A percentile compares a stretch with the other conserved stretches of the same genome.
Evolutionary conservation across 2,113 vertebrate genomes (phyloP).

Genomic region (Antennarius striatus): DNA sequence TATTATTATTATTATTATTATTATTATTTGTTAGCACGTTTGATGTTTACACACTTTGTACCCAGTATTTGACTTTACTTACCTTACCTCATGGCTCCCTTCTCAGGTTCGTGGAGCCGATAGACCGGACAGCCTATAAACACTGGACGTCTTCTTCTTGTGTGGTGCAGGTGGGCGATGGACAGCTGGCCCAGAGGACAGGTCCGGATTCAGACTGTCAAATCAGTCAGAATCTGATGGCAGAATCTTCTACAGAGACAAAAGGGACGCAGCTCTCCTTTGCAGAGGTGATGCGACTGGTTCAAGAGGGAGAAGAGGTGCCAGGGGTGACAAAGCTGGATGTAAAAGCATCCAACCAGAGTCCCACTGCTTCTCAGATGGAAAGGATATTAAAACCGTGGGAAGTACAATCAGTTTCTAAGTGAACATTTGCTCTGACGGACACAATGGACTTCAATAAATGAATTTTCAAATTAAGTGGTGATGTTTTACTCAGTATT

Average conservation of each 20-base stretch:
- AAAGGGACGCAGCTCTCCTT: slow-evolving; percentile 69
- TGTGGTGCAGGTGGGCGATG: not conserved
- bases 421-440: slow-evolving; percentile 13
- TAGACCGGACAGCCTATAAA: slow-evolving; percentile 61
- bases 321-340: slow-evolving; percentile 72
- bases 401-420: slow-evolving; percentile 54
- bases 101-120: slow-evolving; percentile 76
- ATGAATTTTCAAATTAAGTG: too few species aligned
- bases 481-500: too few species aligned
- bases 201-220: slow-evolving; percentile 23
- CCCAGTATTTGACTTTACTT: not conserved
- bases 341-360: slow-evolving; percentile 69
- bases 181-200: slow-evolving; percentile 1
- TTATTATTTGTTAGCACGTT: too few species aligned
- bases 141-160: slow-evolving; percentile 35
- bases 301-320: slow-evolving; percentile 79
- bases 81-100: not conserved
- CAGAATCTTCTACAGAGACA: not conserved
- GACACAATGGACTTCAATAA: too few species aligned
- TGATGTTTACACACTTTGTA: too few species aligned
- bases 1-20: too few species aligned
- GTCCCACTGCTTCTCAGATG: slow-evolving; percentile 76
- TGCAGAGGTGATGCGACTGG: slow-evolving; percentile 74
- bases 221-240: not conserved
- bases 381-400: slow-evolving; percentile 76